A percentile compares a stretch with the other conserved stretches of the same genome.
phyloP scores from a whole-genome alignment of 2,888 invertebrate genomes.

The Arctia plantaginis region DNA sequence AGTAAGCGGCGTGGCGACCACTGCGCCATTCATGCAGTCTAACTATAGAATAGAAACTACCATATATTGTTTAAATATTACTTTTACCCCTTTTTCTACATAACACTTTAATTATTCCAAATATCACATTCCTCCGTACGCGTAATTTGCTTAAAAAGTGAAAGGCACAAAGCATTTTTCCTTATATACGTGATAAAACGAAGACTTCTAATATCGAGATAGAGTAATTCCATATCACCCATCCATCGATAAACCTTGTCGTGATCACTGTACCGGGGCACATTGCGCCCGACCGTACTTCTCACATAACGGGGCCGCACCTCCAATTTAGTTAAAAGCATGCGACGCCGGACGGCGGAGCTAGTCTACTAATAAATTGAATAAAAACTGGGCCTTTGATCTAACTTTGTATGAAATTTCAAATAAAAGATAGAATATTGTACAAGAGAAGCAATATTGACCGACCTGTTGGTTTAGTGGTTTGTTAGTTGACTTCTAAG shows the following conservation, averaged over 20 bases:
- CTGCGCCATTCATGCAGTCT: no score
- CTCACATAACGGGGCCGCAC: constrained; percentile 39
- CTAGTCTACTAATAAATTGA: constrained; percentile 43
- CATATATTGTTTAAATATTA: no score
- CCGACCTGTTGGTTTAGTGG: no score
- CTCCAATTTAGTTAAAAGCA: constrained; percentile 53
- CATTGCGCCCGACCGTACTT: background rate
- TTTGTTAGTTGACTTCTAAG: no score
- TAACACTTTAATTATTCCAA: no score
- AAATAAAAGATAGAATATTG: background rate
- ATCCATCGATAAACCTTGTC: constrained; percentile 1
- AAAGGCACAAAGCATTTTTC: no score
- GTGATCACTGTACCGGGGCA: background rate
- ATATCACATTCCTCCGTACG: no score
- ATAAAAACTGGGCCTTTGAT: background rate
- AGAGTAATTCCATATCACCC: background rate
- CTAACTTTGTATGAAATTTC: background rate
- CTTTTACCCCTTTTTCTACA: no score
- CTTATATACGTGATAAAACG: background rate
- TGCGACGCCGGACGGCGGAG: constrained; percentile 30
- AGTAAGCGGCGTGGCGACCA: no score
- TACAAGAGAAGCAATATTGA: background rate
- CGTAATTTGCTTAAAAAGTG: no score
- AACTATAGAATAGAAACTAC: no score
- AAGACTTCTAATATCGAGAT: background rate